These are phyloP conservation scores for Heliconius ismenius DNA, from an alignment of 2,888 invertebrate species.

Conservation along the genomic window DNA sequence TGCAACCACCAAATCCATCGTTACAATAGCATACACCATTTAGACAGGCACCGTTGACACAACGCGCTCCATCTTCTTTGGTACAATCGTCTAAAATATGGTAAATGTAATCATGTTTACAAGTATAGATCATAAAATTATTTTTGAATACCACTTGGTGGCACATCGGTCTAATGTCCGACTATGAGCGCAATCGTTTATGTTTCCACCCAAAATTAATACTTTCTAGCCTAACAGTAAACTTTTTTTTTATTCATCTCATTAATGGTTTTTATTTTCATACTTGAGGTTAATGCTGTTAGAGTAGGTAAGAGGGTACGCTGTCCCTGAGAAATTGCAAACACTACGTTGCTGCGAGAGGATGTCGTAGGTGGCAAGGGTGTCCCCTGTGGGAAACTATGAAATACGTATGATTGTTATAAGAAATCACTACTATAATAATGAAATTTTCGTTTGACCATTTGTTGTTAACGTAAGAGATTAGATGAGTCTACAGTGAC, in stretches of 20 bases:
- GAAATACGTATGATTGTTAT: background rate
- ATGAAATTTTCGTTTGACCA: background rate
- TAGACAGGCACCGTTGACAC: slow-evolving; percentile 96
- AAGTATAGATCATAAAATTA: background rate
- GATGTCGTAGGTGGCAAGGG: no score
- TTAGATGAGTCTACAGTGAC: background rate
- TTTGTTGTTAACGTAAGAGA: background rate
- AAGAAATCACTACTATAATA: background rate
- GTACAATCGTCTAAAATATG: slow-evolving; percentile 91
- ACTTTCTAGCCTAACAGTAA: no score
- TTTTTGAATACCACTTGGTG: background rate
- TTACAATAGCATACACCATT: slow-evolving; percentile 97
- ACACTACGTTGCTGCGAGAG: no score
- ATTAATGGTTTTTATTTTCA: no score
- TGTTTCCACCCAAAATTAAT: no score
- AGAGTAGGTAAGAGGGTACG: no score
- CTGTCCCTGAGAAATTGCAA: no score
- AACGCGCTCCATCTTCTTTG: slow-evolving; percentile 93
- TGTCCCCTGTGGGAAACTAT: background rate
- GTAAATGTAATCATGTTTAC: background rate
- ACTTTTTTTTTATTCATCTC: no score
- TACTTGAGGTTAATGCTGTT: no score
- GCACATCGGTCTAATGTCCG: no score
- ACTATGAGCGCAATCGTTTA: no score
- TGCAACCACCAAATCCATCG: slow-evolving; percentile 96